Conservation (phyloP, 2,113 vertebrate species). For the Gnathonemus echidnorhynchus region DNA sequence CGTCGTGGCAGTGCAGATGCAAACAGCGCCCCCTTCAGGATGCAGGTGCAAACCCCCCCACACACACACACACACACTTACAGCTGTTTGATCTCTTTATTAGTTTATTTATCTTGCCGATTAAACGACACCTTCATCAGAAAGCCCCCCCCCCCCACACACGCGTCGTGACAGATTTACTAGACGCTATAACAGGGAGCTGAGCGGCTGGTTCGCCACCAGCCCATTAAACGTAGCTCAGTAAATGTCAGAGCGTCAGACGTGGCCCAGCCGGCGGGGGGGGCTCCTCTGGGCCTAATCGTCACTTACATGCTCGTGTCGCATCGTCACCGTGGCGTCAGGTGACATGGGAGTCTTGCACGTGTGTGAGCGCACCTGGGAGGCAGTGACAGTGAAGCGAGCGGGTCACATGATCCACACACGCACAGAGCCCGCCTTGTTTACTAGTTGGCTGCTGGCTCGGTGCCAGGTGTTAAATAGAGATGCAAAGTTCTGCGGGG, state of each 20-base stretch:
- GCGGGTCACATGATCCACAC: not conserved
- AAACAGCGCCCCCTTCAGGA: not conserved
- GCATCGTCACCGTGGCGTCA: slow-evolving; percentile 5
- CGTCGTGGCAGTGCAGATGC: not conserved
- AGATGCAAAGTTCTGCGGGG: slow-evolving; percentile 18
- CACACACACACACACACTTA: not conserved
- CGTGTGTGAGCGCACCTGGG: slow-evolving; percentile 1
- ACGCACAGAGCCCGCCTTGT: not conserved
- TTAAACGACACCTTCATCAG: not conserved
- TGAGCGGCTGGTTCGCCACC: slow-evolving; percentile 28
- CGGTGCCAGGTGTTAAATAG: slow-evolving; percentile 26
- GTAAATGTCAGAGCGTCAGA: slow-evolving; percentile 43
- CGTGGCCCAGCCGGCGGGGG: slow-evolving; percentile 25
- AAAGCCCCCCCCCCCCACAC: not conserved
- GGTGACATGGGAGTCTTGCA: slow-evolving; percentile 13
- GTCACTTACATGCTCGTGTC: slow-evolving; percentile 15
- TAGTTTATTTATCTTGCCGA: slow-evolving; percentile 4
- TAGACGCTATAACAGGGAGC: slow-evolving; percentile 35
- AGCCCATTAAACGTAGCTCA: slow-evolving; percentile 38
- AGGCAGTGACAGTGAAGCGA: not conserved
- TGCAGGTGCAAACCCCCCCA: not conserved
- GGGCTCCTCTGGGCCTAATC: slow-evolving; percentile 36
- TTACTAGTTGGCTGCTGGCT: slow-evolving; percentile 26
- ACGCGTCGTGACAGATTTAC: slow-evolving; percentile 33
- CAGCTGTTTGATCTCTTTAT: not conserved